Evolutionary conservation across 2,113 vertebrate genomes (phyloP), one percentile per base, ranked within the genome.

Genomic region (Apodemus speciosus): DNA sequence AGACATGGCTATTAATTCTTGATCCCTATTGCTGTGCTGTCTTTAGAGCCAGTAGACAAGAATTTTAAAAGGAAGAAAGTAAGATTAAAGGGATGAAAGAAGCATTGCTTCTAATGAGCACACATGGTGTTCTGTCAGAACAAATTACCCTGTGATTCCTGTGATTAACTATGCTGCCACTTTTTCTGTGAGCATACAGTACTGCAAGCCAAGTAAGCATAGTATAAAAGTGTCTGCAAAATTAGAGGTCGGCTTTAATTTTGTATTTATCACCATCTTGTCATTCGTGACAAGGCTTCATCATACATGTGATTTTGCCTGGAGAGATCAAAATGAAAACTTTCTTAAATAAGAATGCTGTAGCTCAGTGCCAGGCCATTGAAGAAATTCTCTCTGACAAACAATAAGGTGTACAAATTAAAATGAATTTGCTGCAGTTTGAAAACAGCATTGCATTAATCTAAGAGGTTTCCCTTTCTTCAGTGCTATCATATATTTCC

Each of bases 101-200:
- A 76, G 93, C 96, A 43, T 66, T 96, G 69, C 86, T 88, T 97
- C 96, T 96, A 98, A 97, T 11, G 58, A 97, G 95, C 94, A 96
- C 95, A 95, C 93, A 95, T 87, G 85, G 95, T 92, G 88, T 71
- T 97, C 96, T 97, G 97, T 97, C 98, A 95, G 93, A 97, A 96
- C 91, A 97, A 97, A 98, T 98, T 97, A 97, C 38, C 30, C 85
- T 72, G 88, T 16, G 88, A 97, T 97, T 77, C 53, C 97, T 21
- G 25, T 96, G 96, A 98, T 97, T 97, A 98, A 97, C 97, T 95
- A 90, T 71, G 9, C 89, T 95, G 95, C 95, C 93, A 92, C 95
- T 97, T 97, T 95, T 85, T 96, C 92, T 75, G 56, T 32, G 84
- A 95, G 89, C 92, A 94, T 49, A 73, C 49, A 90, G 89, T 75